Evolutionary conservation across 2,797 vertebrate species (phyloP).

Genomic region (Oryzias dopingdopingensis): DNA sequence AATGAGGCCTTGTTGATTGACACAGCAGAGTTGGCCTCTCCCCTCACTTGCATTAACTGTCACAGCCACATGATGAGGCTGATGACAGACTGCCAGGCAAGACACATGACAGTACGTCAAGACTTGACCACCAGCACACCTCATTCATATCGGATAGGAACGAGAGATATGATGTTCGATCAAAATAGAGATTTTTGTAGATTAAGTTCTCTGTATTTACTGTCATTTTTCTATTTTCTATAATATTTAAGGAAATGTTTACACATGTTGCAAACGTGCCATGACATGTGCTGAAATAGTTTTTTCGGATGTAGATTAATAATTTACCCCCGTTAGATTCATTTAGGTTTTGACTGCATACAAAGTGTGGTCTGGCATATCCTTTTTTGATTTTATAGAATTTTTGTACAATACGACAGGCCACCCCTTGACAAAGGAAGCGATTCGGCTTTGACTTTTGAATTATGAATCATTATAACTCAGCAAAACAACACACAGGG

Average conservation of each 20-base stretch:
- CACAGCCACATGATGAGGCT: slow-evolving; percentile 81
- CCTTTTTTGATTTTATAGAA: background rate
- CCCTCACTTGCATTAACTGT: slow-evolving; percentile 76
- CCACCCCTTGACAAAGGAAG: background rate
- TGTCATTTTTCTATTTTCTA: background rate
- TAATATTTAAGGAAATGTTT: background rate
- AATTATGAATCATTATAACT: background rate
- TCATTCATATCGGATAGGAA: slow-evolving; percentile 26
- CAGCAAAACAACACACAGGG: background rate
- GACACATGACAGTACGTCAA: slow-evolving; percentile 76
- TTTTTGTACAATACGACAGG: background rate
- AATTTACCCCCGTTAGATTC: no score
- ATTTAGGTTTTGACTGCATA: no score
- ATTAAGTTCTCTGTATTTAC: no score
- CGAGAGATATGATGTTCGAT: slow-evolving; percentile 48
- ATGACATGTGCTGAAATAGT: background rate
- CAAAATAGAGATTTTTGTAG: slow-evolving; percentile 10
- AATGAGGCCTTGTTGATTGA: slow-evolving; percentile 83
- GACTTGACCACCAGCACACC: slow-evolving; percentile 55
- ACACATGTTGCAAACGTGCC: background rate
- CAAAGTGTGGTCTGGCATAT: no score
- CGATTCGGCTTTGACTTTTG: background rate
- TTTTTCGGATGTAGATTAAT: no score
- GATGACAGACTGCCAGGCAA: slow-evolving; percentile 77
- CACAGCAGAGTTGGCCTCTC: slow-evolving; percentile 78